phyloP scores from a whole-genome alignment of 2,797 vertebrate genomes.

The Parauchenoglanis ngamensis region DNA sequence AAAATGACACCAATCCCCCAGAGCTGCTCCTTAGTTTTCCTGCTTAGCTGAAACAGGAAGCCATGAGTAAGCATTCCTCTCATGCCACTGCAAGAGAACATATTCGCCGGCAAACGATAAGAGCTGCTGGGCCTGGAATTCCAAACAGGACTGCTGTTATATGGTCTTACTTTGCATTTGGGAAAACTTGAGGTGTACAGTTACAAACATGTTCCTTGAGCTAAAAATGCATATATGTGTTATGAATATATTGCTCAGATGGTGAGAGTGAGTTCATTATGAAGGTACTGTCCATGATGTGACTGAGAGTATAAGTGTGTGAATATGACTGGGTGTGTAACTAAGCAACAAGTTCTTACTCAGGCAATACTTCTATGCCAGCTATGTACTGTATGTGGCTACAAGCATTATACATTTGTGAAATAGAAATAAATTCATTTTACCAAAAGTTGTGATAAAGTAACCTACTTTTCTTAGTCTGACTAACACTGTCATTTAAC shows the following conservation, averaged over 20 bases:
- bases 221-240: background rate
- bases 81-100: constrained; percentile 55
- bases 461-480: constrained; percentile 18
- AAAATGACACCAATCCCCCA: constrained; percentile 60
- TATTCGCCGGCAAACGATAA: constrained; percentile 19
- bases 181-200: constrained; percentile 11
- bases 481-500: constrained; percentile 1
- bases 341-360: background rate
- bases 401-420: background rate
- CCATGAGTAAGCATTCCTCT: constrained; percentile 72
- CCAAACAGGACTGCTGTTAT: constrained; percentile 20
- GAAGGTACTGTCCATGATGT: background rate
- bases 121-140: constrained; percentile 17
- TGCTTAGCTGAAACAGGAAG: constrained; percentile 76
- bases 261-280: background rate
- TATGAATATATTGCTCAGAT: background rate
- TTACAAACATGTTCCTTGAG: background rate
- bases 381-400: constrained; percentile 5
- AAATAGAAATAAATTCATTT: background rate
- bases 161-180: constrained; percentile 13
- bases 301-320: background rate
- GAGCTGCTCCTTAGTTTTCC: constrained; percentile 71
- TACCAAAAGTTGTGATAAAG: background rate
- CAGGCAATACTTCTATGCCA: background rate
- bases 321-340: background rate